Conservation (phyloP, 1,140 invertebrate genomes). For the Hydropsyche tenuis region DNA sequence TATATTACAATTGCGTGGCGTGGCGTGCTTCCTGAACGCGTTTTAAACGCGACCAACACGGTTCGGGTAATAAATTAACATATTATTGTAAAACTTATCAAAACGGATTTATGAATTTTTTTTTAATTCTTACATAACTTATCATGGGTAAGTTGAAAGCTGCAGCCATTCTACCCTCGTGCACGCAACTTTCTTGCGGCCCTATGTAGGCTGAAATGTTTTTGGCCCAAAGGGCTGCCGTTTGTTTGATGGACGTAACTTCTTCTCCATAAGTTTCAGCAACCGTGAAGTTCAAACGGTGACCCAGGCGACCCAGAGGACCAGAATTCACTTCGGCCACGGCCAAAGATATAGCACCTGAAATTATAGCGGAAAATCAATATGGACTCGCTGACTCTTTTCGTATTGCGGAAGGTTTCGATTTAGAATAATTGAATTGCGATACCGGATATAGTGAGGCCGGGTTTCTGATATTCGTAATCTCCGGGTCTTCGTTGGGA, state of each 20-base stretch:
- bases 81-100: too few species aligned
- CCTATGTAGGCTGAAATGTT: conserved; percentile 92
- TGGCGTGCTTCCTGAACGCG: too few species aligned
- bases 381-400: too few species aligned
- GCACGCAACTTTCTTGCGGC: conserved; percentile 93
- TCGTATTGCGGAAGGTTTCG: background rate
- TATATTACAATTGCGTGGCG: too few species aligned
- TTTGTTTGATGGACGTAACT: conserved; percentile 81
- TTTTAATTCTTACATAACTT: conserved; percentile 72
- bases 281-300: conserved; percentile 79
- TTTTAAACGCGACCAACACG: too few species aligned
- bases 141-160: conserved; percentile 93
- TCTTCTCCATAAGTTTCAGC: conserved; percentile 94
- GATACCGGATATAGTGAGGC: conserved; percentile 64
- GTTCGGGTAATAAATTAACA: too few species aligned
- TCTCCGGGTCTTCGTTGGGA: conserved; percentile 77
- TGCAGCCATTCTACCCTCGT: conserved; percentile 92
- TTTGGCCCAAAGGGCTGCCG: conserved; percentile 83
- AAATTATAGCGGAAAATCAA: conserved; percentile 50
- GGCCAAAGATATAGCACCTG: conserved; percentile 86
- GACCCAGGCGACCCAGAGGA: conserved; percentile 67
- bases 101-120: too few species aligned
- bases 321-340: conserved; percentile 73
- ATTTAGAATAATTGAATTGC: conserved; percentile 39
- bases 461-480: conserved; percentile 78